Evolutionary conservation across 2,888 invertebrate genomes (phyloP).

Genomic region (Digitonthophagus gazella): DNA sequence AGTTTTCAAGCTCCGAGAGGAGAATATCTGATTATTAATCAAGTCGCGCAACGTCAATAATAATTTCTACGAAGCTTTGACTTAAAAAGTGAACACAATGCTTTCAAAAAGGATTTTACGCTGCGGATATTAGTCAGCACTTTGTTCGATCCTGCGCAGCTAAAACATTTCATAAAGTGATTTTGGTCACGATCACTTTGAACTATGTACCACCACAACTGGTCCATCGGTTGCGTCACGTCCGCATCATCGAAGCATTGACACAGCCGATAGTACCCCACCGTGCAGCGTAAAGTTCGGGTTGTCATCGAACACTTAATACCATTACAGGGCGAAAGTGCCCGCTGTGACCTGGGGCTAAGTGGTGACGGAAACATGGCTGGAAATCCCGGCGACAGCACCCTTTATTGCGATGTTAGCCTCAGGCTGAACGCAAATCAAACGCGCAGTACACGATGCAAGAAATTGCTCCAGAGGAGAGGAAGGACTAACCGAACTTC

Average conservation of each 20-base stretch:
- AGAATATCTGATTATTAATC: not conserved
- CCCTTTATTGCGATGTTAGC: conserved; percentile 12
- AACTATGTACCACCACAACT: conserved; percentile 3
- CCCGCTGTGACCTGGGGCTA: conserved; percentile 4
- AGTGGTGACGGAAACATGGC: conserved; percentile 6
- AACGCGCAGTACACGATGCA: conserved; percentile 3
- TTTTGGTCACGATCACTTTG: not conserved
- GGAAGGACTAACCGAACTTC: conserved; percentile 4
- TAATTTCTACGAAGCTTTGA: not conserved
- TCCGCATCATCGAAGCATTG: not conserved
- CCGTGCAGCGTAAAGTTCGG: not conserved
- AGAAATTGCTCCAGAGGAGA: conserved; percentile 9
- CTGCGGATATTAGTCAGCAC: too few species aligned
- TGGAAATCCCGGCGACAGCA: conserved; percentile 7
- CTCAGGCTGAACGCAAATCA: conserved; percentile 9
- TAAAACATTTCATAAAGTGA: too few species aligned
- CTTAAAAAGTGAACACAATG: too few species aligned
- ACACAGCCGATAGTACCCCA: not conserved
- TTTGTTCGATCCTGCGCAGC: too few species aligned
- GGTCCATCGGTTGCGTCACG: not conserved
- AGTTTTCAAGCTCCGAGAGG: not conserved
- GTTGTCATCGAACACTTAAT: conserved; percentile 12
- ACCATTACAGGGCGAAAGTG: conserved; percentile 14
- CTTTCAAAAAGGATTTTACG: not conserved
- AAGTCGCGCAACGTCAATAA: not conserved